These are phyloP conservation scores for Microvelia longipes DNA, from an alignment of 1,140 invertebrate species.

Conservation along the genomic window DNA sequence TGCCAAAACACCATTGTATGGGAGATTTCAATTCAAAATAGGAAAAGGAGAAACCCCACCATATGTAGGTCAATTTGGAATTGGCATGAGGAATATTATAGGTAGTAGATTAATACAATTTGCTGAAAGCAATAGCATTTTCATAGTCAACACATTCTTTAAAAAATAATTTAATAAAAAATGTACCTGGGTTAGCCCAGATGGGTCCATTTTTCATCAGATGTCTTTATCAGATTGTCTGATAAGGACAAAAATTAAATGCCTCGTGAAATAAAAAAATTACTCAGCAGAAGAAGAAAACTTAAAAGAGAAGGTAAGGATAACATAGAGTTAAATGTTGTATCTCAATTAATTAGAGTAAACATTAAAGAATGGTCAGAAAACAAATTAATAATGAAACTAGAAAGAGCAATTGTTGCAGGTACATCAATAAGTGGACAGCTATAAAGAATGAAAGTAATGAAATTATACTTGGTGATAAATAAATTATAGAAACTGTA, in stretches of 20 bases:
- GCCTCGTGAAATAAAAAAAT: not conserved
- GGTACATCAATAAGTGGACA: not conserved
- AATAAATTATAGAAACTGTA: not conserved
- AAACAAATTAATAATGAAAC: not conserved
- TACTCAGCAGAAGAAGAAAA: not conserved
- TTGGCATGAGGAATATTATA: slow-evolving; percentile 4
- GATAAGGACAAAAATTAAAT: not conserved
- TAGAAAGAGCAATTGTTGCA: not conserved
- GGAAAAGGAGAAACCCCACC: not conserved
- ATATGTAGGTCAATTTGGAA: slow-evolving; percentile 6
- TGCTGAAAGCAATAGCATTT: slow-evolving; percentile 8
- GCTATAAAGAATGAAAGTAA: not conserved
- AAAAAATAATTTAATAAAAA: not conserved
- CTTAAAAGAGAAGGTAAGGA: not conserved
- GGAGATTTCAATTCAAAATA: slow-evolving; percentile 12
- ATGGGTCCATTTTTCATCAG: not conserved
- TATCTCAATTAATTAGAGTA: not conserved
- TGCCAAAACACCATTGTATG: slow-evolving; percentile 10
- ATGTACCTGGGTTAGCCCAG: not conserved
- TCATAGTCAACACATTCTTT: slow-evolving; percentile 10
- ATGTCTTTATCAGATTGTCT: not conserved
- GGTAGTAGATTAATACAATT: slow-evolving; percentile 8
- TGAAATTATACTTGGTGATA: not conserved
- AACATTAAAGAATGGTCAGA: not conserved
- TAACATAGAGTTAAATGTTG: not conserved